Base-by-base conservation (phyloP, 2,888 invertebrate genomes). In the Hypomecis atomaria region DNA sequence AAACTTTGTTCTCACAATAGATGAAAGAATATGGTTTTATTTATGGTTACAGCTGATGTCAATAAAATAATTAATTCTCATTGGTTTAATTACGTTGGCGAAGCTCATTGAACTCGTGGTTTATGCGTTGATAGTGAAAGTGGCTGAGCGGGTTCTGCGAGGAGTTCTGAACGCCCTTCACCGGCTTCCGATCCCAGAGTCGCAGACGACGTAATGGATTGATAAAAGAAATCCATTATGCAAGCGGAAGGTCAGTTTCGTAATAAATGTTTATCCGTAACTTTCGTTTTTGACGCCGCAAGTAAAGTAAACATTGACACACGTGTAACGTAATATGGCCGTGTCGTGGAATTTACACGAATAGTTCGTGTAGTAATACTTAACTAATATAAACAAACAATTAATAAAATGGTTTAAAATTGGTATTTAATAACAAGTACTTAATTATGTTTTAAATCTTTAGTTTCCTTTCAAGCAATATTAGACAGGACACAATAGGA, bases 211-310 rank as follows among this genome's bases (percentile, higher is more conserved):
- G 69, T 67, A 69, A 70, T 71, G 66, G 65, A 66, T 69, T 65
- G 65, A 71, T 73, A 66, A 71, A 70, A 70, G 69, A 70, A 71
- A 71, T 71, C 66, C 65, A 69, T 72, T 71, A 70, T 65, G 71
- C 66, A 72, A 74, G 62, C 56, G 65, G 70, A 71, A 72, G 72
- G 74, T 71, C 72, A 69, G 60, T 71, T 71, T 71, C 68, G 71
- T 72, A 69, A 71, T 68, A 61, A 54, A 54, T 65, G 59, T 66
- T 71, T 71, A 65, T 65, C 57, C 56, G 59, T 52, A 58, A 66
- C 71, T 72, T 72, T 72, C 72, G 65, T 71, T 72, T 69, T 67
- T 68, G 65, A 71, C 59, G 44, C 40, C 60, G 62, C 58, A 53
- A 47, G 50, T 49, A 66, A 59, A 37, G 53, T 70, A 65, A 66